Base-by-base conservation (phyloP, 1,140 invertebrate genomes). In the Cydia strobilella region DNA sequence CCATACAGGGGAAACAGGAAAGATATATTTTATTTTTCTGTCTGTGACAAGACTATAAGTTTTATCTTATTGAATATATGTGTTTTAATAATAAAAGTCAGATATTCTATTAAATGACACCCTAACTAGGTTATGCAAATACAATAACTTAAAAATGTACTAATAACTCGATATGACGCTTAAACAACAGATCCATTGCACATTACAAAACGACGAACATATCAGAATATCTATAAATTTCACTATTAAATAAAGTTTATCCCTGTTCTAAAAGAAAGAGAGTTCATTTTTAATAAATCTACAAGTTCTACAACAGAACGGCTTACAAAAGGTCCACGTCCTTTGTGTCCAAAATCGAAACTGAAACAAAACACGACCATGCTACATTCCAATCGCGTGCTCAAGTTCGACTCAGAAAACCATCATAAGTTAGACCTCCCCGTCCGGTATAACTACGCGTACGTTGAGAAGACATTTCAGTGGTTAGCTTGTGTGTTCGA, bases 321-420 rank as follows among this genome's bases (percentile, higher is more conserved):
- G n/a, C 51, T 54, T 18, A 54, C n/a, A 54, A 54, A 54, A 54
- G 51, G 51, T 54, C 51, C n/a, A 18, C 15, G 63, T 66, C 63
- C 62, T 66, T 66, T 31, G 51, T 54, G 20, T 54, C 51, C 51
- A 54, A 54, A 66, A 66, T 31, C 27, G 27, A 66, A 66, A 31
- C 27, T 31, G 63, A 66, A 66, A 66, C 63, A 66, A 66, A 66
- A 66, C 25, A 31, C 63, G n/a, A 18, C 51, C 15, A 54, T 15
- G 12, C 4, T 18, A 4, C 15, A 54, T 20, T 54, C 51, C 51
- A 2, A 54, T 9, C 3, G 6, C 51, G 2, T 3, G 15, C 12
- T 48, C 45, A 4, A 2, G 45, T 54, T 54, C 51, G 15, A 20
- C 18, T 18, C n/a, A 54, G 0, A 20, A 6, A 6, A 54, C n/a